Base-by-base conservation (phyloP, 92 coral and sea anemone species). In the Heliopora coerulea region DNA sequence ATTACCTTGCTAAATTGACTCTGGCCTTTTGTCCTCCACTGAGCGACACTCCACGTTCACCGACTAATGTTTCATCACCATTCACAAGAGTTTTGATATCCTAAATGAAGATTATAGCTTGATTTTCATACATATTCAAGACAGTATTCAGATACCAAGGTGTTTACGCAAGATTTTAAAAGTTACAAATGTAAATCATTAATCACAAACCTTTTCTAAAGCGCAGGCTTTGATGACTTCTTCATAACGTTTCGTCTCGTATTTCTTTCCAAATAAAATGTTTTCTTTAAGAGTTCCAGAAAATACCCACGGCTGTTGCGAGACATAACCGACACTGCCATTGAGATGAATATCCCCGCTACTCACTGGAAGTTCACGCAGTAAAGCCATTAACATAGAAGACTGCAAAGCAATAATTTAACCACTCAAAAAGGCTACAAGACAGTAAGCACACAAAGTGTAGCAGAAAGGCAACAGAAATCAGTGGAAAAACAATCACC, bases 291-390 rank as follows among this genome's bases (percentile, higher is more conserved):
- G 92, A 17, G 90, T 87, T 18, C 97, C 97, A 73, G 96, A 87
- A 84, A 92, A 92, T 37, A 92, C 74, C 97, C 97, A 92, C 13
- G 97, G 79, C 42, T 80, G 85, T 49, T 92, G 97, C n/a, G 97
- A 90, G 20, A 87, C 96, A 58, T 87, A 92, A 8, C 89, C 96
- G 17, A 92, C 75, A 26, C 65, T 86, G 12, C 97, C 97, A 40
- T 73, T 78, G 73, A 85, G 67, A 29, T 65, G 72, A 44, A 92
- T 78, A 41, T 66, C 78, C 19, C 97, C 97, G 54, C 86, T 80
- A 30, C 68, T 73, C 17, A 89, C 72, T 17, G 89, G 89, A 29
- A 89, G 80, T 66, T 92, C 97, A 10, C 96, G 92, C 46, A 92
- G 84, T 19, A 92, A 15, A 56, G 86, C 75, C 96, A 92, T 89